Percentiles rank a stretch among this genome's conserved stretches.
Conservation (phyloP, 2,113 vertebrate genomes). For the Sylvilagus bachmani region DNA sequence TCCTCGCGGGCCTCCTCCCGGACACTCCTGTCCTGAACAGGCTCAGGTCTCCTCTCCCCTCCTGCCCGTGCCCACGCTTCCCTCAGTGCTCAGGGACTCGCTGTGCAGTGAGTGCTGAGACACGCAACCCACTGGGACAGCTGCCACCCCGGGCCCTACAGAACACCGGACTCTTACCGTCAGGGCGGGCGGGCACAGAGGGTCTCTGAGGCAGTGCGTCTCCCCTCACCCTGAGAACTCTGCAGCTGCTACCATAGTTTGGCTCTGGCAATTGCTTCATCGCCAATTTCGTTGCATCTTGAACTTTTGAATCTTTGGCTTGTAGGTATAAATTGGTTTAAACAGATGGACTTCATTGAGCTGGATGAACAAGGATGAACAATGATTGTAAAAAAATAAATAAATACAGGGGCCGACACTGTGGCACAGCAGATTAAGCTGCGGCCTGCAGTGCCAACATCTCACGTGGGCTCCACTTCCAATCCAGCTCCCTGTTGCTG, state of each 20-base stretch:
- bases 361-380: not conserved
- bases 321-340: slow-evolving; percentile 33
- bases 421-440: too few species aligned
- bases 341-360: slow-evolving; percentile 32
- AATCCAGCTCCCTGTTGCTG: too few species aligned
- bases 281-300: not conserved
- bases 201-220: not conserved
- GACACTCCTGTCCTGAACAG: too few species aligned
- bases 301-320: slow-evolving; percentile 32
- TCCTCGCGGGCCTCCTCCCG: not conserved
- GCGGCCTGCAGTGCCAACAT: too few species aligned
- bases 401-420: not conserved
- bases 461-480: too few species aligned
- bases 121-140: not conserved
- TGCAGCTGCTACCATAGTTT: not conserved
- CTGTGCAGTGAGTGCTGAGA: not conserved
- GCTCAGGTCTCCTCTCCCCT: not conserved
- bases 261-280: not conserved
- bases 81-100: too few species aligned
- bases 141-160: not conserved
- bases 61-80: too few species aligned
- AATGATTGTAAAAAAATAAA: slow-evolving; percentile 1
- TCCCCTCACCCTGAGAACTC: not conserved
- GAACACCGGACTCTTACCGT: not conserved
- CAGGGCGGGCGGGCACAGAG: not conserved